These are phyloP conservation scores for Hydra vulgaris DNA, from an alignment of 30 jellyfish, hydroid and myxozoan genomes.

Conservation along the genomic window DNA sequence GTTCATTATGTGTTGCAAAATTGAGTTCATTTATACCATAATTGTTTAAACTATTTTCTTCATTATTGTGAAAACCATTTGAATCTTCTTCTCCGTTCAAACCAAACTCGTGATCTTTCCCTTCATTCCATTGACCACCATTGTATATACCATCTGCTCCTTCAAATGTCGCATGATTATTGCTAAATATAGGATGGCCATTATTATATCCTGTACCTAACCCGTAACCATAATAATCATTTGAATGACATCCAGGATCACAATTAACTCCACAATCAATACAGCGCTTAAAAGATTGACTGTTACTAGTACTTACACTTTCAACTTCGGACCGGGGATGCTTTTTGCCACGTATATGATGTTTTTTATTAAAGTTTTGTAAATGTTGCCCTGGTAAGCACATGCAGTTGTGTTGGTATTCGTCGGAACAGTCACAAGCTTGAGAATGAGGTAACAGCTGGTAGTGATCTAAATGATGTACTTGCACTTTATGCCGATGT, in stretches of 20 bases:
- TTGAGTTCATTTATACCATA: neutral
- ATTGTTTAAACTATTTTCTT: conserved; percentile 21
- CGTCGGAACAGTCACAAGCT: conserved; percentile 65
- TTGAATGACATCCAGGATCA: conserved; percentile 37
- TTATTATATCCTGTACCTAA: neutral
- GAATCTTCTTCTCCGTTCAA: conserved; percentile 15
- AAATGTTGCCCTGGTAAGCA: conserved; percentile 24
- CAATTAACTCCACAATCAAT: conserved; percentile 7
- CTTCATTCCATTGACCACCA: conserved; percentile 32
- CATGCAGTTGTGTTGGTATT: conserved; percentile 46
- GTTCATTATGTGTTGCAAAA: neutral
- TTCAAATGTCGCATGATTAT: neutral
- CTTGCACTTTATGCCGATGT: conserved; percentile 84
- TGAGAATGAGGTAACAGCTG: conserved; percentile 76
- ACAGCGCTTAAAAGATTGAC: conserved; percentile 37
- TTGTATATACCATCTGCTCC: conserved; percentile 10
- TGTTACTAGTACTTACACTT: conserved; percentile 43
- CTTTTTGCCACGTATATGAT: conserved; percentile 38
- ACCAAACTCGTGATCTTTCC: conserved; percentile 42
- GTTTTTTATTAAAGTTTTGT: conserved; percentile 45
- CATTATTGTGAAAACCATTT: conserved; percentile 21
- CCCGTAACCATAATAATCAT: conserved; percentile 32
- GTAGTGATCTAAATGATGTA: conserved; percentile 56
- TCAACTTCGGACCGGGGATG: conserved; percentile 38
- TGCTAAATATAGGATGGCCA: neutral